These are phyloP conservation scores for Diaphora mendica DNA, from an alignment of 2,888 invertebrate species.

Conservation along the genomic window DNA sequence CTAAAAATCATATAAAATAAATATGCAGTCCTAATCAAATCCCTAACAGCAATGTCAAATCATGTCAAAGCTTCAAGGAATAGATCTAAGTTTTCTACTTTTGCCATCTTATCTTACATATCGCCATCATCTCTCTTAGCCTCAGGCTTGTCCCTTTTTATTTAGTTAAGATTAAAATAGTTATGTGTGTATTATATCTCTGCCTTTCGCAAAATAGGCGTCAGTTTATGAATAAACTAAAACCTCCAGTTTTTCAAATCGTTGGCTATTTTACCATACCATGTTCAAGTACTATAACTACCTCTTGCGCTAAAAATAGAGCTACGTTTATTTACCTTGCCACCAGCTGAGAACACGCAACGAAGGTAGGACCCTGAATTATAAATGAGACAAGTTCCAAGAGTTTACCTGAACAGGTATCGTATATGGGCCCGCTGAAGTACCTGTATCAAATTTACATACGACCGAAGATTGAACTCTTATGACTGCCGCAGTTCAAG, in stretches of 20 bases:
- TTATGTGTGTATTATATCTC: no score
- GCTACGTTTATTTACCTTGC: not conserved
- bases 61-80: no score
- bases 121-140: no score
- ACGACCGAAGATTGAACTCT: slow-evolving; percentile 1
- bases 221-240: not conserved
- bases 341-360: slow-evolving; percentile 4
- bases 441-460: slow-evolving; percentile 14
- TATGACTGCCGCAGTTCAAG: not conserved
- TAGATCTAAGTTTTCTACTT: no score
- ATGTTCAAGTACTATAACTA: slow-evolving; percentile 1
- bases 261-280: not conserved
- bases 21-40: no score
- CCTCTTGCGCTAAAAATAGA: not conserved
- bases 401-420: slow-evolving; percentile 5
- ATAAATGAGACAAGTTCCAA: slow-evolving; percentile 13
- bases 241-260: not conserved
- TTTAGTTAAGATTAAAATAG: no score
- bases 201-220: no score
- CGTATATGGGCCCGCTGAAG: not conserved
- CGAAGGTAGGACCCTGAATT: slow-evolving; percentile 8
- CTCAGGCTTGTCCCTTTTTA: no score
- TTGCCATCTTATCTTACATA: no score
- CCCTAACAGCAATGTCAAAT: no score
- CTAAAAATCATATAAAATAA: no score